A percentile compares a stretch with the other conserved stretches of the same genome.
Evolutionary conservation across 2,888 invertebrate genomes (phyloP).

Genomic region (Cheilosia scutellata): DNA sequence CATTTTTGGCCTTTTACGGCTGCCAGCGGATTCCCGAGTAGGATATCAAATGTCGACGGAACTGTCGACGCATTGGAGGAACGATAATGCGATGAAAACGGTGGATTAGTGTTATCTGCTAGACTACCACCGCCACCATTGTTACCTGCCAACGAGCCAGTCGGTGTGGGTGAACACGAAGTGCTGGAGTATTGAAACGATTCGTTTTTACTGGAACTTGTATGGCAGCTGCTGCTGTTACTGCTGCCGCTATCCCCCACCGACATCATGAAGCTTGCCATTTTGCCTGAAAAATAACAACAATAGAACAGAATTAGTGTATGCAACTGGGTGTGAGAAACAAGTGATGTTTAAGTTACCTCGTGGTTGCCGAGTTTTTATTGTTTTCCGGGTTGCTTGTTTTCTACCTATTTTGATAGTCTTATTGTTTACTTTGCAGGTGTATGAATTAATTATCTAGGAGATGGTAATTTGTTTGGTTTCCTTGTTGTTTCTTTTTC

Average conservation of each 20-base stretch:
- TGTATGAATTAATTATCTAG: conserved; percentile 40
- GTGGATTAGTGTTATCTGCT: conserved; percentile 13
- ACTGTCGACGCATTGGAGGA: background rate
- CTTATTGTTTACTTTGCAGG: conserved; percentile 33
- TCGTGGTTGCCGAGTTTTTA: conserved; percentile 62
- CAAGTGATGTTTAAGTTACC: conserved; percentile 28
- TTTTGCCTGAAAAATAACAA: conserved; percentile 50
- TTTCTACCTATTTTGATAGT: conserved; percentile 71
- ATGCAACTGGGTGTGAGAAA: too few relatives aligned
- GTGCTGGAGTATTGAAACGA: conserved; percentile 52
- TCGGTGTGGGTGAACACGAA: conserved; percentile 19
- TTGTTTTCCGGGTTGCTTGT: conserved; percentile 65
- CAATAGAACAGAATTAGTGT: background rate
- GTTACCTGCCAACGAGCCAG: background rate
- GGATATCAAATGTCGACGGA: conserved; percentile 10
- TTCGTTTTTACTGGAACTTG: conserved; percentile 58
- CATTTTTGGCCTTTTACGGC: conserved; percentile 81
- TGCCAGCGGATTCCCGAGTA: conserved; percentile 36
- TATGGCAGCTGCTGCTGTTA: conserved; percentile 53
- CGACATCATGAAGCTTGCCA: conserved; percentile 69
- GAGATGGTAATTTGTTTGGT: background rate
- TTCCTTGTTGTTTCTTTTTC: too few relatives aligned
- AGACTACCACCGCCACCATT: background rate
- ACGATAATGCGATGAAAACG: conserved; percentile 31
- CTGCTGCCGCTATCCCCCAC: conserved; percentile 38